Percentiles rank a stretch among this genome's conserved stretches.
These are phyloP conservation scores for Brachionus paranguensis DNA, from an alignment of 1,140 invertebrate species.

Conservation along the genomic window DNA sequence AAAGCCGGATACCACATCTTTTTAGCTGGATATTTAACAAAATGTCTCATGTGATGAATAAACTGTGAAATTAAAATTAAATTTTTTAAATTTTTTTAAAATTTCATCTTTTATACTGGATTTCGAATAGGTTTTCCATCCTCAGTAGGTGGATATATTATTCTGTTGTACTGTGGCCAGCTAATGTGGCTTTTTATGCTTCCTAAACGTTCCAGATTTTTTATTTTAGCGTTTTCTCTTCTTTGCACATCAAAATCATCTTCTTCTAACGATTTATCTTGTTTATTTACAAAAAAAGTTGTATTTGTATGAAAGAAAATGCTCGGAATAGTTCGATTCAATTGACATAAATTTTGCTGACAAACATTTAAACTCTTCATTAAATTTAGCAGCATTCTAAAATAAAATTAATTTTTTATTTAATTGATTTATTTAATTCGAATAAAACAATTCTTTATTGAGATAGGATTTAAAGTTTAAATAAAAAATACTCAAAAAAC, in stretches of 20 bases:
- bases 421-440: neutral
- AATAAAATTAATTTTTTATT: neutral
- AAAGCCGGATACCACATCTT: slow-evolving; percentile 85
- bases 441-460: too few species aligned
- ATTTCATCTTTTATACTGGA: neutral
- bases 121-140: neutral
- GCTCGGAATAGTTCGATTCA: neutral
- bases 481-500: neutral
- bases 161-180: slow-evolving; percentile 38
- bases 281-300: neutral
- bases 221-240: neutral
- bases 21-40: slow-evolving; percentile 80
- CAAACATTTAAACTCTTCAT: neutral
- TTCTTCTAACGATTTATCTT: neutral
- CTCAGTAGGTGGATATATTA: slow-evolving; percentile 34
- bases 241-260: slow-evolving; percentile 16
- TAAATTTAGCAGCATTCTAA: neutral
- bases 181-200: slow-evolving; percentile 26
- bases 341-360: neutral
- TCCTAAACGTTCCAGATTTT: slow-evolving; percentile 21
- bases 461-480: neutral
- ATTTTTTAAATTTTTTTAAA: neutral
- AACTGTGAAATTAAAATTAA: neutral
- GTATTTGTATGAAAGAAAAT: neutral
- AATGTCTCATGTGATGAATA: slow-evolving; percentile 54